Evolutionary conservation across 1,140 invertebrate genomes (phyloP).

Genomic region (Lycorma delicatula): DNA sequence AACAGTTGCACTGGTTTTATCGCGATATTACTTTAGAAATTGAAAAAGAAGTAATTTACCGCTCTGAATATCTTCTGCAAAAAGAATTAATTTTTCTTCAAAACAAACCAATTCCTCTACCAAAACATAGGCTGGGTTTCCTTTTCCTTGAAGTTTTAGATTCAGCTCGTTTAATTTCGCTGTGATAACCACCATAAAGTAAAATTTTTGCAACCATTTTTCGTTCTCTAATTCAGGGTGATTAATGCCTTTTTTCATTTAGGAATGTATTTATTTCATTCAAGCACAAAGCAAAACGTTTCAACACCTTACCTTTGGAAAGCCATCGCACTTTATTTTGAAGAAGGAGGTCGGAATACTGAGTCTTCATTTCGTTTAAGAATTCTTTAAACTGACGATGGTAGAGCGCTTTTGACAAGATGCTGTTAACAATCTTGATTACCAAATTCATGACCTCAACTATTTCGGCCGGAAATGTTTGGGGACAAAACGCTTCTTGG

Average conservation of each 20-base stretch:
- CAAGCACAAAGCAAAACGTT: slow-evolving; percentile 27
- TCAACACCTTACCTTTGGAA: slow-evolving; percentile 27
- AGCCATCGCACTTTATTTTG: slow-evolving; percentile 29
- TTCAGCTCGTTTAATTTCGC: slow-evolving; percentile 32
- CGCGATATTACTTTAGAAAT: slow-evolving; percentile 39
- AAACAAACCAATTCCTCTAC: slow-evolving; percentile 17
- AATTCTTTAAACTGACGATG: slow-evolving; percentile 32
- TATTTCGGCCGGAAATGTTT: slow-evolving; percentile 32
- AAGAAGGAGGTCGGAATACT: slow-evolving; percentile 29
- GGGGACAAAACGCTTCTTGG: slow-evolving; percentile 31
- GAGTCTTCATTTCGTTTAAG: slow-evolving; percentile 30
- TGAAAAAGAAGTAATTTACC: slow-evolving; percentile 11
- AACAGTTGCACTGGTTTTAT: slow-evolving; percentile 38
- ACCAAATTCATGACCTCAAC: slow-evolving; percentile 27
- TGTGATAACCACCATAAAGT: slow-evolving; percentile 32
- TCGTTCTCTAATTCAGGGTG: slow-evolving; percentile 30
- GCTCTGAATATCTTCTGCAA: slow-evolving; percentile 14
- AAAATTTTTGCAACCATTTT: slow-evolving; percentile 33
- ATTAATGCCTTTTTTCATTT: slow-evolving; percentile 29
- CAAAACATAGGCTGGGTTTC: slow-evolving; percentile 25
- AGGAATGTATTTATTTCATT: slow-evolving; percentile 30
- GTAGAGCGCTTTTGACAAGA: slow-evolving; percentile 30
- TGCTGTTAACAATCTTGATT: slow-evolving; percentile 28
- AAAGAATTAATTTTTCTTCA: slow-evolving; percentile 16
- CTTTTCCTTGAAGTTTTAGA: slow-evolving; percentile 31